These are phyloP conservation scores for Nanorana parkeri DNA, from an alignment of 2,113 vertebrate species.

Conservation along the genomic window DNA sequence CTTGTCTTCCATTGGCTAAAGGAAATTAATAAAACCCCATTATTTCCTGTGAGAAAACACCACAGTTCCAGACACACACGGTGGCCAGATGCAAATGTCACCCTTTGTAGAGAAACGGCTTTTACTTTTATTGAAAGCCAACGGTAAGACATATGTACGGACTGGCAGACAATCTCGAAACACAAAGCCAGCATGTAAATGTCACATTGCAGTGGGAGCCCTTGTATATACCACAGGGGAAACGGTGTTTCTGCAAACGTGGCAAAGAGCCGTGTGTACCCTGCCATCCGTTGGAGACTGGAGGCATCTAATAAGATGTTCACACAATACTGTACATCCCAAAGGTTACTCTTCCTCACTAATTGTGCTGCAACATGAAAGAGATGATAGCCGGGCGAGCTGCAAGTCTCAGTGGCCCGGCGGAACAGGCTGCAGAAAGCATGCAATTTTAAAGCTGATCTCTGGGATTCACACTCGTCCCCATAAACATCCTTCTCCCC, in stretches of 20 bases:
- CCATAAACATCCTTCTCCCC: too few relatives aligned
- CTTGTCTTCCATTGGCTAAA: conserved; percentile 8
- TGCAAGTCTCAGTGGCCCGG: not conserved
- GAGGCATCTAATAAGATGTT: not conserved
- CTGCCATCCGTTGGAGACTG: conserved; percentile 4
- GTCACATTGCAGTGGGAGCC: conserved; percentile 31
- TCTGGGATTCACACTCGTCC: too few relatives aligned
- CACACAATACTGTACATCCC: not conserved
- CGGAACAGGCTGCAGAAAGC: too few relatives aligned
- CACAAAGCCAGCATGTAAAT: conserved; percentile 46
- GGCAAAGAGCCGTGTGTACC: conserved; percentile 6
- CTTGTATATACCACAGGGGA: conserved; percentile 8
- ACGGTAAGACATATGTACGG: conserved; percentile 39
- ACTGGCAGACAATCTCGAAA: conserved; percentile 32
- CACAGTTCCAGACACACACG: not conserved
- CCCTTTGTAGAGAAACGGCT: not conserved
- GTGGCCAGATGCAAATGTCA: conserved; percentile 47
- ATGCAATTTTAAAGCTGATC: too few relatives aligned
- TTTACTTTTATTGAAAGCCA: conserved; percentile 1
- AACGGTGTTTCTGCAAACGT: not conserved
- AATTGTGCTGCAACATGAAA: conserved; percentile 3
- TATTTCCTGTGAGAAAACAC: conserved; percentile 42
- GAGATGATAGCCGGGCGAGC: not conserved
- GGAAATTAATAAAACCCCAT: conserved; percentile 3
- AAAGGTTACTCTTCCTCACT: conserved; percentile 19